Conservation (phyloP, 2,113 vertebrate genomes). For the Leptosomus discolor region DNA sequence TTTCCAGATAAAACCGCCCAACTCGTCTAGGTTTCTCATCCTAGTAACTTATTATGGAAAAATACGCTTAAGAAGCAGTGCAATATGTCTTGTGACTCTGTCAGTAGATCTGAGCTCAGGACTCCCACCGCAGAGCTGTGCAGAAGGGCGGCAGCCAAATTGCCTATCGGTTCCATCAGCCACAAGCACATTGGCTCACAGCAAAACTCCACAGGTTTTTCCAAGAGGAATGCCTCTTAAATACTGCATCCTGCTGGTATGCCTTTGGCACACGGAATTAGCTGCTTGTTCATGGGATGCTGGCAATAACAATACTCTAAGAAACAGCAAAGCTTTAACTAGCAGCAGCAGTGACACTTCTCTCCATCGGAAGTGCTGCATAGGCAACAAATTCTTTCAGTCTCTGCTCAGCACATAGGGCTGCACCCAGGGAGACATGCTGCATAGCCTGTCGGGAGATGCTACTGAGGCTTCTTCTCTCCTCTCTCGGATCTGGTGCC, state of each 20-base stretch:
- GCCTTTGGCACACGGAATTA: background rate
- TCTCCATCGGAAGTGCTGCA: fast-evolving
- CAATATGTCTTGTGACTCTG: background rate
- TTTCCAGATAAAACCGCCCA: background rate
- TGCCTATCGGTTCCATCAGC: background rate
- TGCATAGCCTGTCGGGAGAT: fast-evolving
- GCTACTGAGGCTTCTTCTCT: background rate
- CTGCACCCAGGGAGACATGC: background rate
- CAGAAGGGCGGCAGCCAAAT: background rate
- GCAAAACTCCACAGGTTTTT: background rate
- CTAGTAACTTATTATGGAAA: background rate
- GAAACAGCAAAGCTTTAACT: background rate
- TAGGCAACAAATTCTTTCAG: background rate
- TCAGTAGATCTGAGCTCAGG: background rate
- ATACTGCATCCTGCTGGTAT: background rate
- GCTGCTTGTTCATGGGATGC: background rate
- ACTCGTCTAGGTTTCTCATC: background rate
- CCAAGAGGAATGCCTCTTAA: background rate
- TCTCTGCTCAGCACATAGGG: background rate
- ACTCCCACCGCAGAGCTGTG: fast-evolving
- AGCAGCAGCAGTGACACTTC: background rate
- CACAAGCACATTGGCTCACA: fast-evolving
- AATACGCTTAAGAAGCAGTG: background rate
- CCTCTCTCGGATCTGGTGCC: background rate
- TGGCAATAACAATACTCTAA: background rate